These are phyloP conservation scores for Drosophila aldrichi DNA, from an alignment of 2,888 invertebrate genomes.

Conservation along the genomic window DNA sequence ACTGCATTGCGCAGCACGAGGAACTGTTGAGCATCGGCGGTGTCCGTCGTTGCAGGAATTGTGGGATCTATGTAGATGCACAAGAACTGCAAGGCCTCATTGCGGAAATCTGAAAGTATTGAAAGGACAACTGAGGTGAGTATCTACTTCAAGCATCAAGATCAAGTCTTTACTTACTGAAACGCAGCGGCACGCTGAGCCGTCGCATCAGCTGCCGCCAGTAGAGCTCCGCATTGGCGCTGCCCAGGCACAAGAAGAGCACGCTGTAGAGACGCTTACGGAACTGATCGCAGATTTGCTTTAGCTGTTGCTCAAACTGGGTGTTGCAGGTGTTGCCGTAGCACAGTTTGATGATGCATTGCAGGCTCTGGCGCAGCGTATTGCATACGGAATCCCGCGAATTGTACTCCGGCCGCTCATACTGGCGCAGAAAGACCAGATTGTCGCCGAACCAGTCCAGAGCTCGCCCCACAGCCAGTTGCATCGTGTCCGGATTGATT, in stretches of 20 bases:
- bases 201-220: constrained; percentile 82
- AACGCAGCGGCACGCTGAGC: constrained; percentile 62
- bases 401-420: constrained; percentile 83
- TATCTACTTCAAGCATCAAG: neutral
- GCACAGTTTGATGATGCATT: constrained; percentile 76
- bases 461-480: constrained; percentile 76
- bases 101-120: constrained; percentile 69
- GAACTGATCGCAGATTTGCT: constrained; percentile 78
- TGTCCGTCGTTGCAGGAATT: constrained; percentile 69
- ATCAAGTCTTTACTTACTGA: constrained; percentile 61
- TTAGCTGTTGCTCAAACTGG: constrained; percentile 81
- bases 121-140: too few species aligned
- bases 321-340: constrained; percentile 42
- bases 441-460: constrained; percentile 79
- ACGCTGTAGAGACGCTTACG: constrained; percentile 82
- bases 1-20: constrained; percentile 69
- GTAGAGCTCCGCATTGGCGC: constrained; percentile 81
- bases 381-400: constrained; percentile 84
- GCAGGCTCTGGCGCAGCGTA: constrained; percentile 78
- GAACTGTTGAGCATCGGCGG: constrained; percentile 76
- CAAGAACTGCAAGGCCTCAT: constrained; percentile 79
- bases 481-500: constrained; percentile 79
- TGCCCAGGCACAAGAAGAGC: constrained; percentile 82
- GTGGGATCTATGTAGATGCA: constrained; percentile 69
- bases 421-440: constrained; percentile 81